Conservation (phyloP, 2,888 invertebrate genomes). For the Ditula angustiorana region DNA sequence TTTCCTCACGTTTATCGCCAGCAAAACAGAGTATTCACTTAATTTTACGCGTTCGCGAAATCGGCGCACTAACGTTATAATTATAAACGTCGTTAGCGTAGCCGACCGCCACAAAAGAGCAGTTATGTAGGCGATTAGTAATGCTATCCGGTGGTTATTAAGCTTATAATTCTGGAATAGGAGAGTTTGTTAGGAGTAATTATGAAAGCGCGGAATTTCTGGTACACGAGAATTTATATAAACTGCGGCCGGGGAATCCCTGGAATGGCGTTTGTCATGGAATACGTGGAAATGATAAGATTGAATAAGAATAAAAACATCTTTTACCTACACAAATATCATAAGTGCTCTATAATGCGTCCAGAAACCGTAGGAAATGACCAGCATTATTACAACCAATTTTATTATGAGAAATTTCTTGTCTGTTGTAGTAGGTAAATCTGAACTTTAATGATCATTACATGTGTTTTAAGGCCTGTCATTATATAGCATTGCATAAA, state of each 20-base stretch:
- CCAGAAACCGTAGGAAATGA: too few relatives aligned
- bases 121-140: constrained; percentile 19
- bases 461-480: too few relatives aligned
- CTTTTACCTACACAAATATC: too few relatives aligned
- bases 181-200: constrained; percentile 20
- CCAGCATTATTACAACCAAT: too few relatives aligned
- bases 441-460: too few relatives aligned
- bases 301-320: too few relatives aligned
- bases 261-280: too few relatives aligned
- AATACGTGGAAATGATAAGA: too few relatives aligned
- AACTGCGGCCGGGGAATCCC: neutral
- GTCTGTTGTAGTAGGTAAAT: too few relatives aligned
- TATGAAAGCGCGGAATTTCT: neutral
- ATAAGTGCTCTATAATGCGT: too few relatives aligned
- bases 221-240: neutral
- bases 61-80: neutral
- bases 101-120: constrained; percentile 25
- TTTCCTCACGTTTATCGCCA: neutral
- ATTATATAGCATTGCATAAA: too few relatives aligned
- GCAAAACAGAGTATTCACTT: neutral
- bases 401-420: too few relatives aligned
- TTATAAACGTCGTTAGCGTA: constrained; percentile 33
- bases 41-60: constrained; percentile 8
- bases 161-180: constrained; percentile 24
- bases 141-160: constrained; percentile 18